A percentile compares a stretch with the other conserved stretches of the same genome.
Conservation (phyloP, 2,888 invertebrate genomes). For the Pachycephus smyrnensis region DNA sequence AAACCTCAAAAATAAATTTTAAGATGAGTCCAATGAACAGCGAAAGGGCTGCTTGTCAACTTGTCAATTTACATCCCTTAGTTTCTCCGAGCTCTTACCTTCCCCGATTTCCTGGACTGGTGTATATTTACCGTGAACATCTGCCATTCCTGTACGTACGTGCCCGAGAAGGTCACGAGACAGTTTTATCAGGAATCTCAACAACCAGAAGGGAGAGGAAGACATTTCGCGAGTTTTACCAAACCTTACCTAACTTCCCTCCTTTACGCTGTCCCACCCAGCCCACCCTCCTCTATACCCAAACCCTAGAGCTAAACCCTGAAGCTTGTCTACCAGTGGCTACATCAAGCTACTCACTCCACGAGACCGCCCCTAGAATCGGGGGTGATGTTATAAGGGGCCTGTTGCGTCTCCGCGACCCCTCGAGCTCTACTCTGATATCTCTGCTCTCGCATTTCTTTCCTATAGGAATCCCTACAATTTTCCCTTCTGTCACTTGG, state of each 20-base stretch:
- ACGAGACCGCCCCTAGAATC: not conserved
- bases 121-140: not conserved
- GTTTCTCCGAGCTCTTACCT: not conserved
- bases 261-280: no score
- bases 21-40: not conserved
- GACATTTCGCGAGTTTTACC: not conserved
- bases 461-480: not conserved
- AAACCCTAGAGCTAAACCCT: not conserved
- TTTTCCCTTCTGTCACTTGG: not conserved
- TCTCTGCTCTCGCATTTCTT: not conserved
- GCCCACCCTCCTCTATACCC: no score
- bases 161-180: not conserved
- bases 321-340: not conserved
- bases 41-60: not conserved
- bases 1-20: not conserved
- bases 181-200: not conserved
- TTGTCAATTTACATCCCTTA: not conserved
- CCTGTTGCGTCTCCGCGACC: conserved; percentile 13
- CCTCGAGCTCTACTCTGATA: not conserved
- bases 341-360: not conserved
- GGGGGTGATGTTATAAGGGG: not conserved
- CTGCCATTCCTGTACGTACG: not conserved
- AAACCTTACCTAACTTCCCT: no score
- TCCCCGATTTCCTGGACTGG: not conserved
- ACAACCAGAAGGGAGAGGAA: not conserved